Percentiles rank a stretch among this genome's conserved stretches.
phyloP scores from a whole-genome alignment of 1,140 invertebrate species.

The Macrobrachium nipponense region DNA sequence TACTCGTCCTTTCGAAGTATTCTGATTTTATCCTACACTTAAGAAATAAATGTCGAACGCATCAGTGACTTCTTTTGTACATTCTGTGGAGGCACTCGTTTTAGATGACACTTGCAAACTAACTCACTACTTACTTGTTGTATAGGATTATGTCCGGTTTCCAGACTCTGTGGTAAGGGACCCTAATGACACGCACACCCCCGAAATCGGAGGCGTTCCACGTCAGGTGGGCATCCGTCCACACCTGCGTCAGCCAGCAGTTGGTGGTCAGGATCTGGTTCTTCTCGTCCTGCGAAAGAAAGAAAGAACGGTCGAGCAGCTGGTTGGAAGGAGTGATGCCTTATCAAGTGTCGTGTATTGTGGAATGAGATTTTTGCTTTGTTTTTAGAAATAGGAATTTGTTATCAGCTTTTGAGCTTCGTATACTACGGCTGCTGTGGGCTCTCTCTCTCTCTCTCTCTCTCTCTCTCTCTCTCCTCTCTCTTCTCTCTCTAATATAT shows the following conservation, averaged over 20 bases:
- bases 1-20: neutral
- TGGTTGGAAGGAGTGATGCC: neutral
- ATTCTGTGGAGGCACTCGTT: neutral
- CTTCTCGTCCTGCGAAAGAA: constrained; percentile 74
- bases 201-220: constrained; percentile 91
- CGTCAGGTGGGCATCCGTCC: constrained; percentile 89
- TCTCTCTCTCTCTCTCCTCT: neutral
- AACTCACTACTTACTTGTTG: constrained; percentile 83
- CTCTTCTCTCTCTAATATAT: no score
- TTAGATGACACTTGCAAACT: neutral
- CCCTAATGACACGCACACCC: constrained; percentile 81
- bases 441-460: neutral
- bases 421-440: neutral
- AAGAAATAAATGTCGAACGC: no score
- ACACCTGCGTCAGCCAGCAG: constrained; percentile 90
- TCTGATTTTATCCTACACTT: neutral
- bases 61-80: neutral
- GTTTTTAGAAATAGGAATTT: neutral
- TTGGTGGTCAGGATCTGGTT: constrained; percentile 86
- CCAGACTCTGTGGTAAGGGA: constrained; percentile 77
- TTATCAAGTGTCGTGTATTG: neutral
- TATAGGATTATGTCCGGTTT: constrained; percentile 88
- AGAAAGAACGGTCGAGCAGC: neutral
- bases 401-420: neutral
- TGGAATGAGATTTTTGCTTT: neutral